Conservation (phyloP, 2,113 vertebrate genomes). For the Mustela nigripes region DNA sequence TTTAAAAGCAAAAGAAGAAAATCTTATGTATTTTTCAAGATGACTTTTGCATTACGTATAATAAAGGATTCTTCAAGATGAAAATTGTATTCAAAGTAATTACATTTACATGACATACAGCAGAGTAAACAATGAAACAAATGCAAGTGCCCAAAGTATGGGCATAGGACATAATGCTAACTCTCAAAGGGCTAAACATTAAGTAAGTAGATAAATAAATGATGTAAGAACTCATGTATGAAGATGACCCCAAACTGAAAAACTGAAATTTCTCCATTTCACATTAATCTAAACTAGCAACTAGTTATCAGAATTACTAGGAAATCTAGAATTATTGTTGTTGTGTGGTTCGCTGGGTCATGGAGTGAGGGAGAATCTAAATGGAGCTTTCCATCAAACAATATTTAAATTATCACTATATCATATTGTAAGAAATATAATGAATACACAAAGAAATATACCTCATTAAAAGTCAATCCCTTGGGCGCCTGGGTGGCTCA, state of each 20-base stretch:
- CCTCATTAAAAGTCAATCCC: background rate
- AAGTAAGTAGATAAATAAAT: background rate
- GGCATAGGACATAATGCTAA: background rate
- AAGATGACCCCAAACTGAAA: background rate
- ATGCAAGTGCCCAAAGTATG: background rate
- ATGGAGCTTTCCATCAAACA: background rate
- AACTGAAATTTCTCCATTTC: background rate
- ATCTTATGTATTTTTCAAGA: background rate
- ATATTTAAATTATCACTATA: background rate
- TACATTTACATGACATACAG: background rate
- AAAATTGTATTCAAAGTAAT: constrained; percentile 19
- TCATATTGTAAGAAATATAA: background rate
- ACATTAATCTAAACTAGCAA: background rate
- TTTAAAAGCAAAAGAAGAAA: background rate
- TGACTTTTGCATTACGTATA: background rate
- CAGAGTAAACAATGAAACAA: background rate
- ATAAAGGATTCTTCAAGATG: background rate
- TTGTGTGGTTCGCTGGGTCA: background rate
- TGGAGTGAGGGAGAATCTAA: background rate
- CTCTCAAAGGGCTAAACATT: background rate
- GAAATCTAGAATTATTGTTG: background rate
- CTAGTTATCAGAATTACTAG: background rate
- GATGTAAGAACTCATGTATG: background rate
- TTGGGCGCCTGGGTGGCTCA: no score
- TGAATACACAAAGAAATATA: background rate